phyloP scores from a whole-genome alignment of 35 echinoderm and acorn worm species.

The Chiridota heheva region DNA sequence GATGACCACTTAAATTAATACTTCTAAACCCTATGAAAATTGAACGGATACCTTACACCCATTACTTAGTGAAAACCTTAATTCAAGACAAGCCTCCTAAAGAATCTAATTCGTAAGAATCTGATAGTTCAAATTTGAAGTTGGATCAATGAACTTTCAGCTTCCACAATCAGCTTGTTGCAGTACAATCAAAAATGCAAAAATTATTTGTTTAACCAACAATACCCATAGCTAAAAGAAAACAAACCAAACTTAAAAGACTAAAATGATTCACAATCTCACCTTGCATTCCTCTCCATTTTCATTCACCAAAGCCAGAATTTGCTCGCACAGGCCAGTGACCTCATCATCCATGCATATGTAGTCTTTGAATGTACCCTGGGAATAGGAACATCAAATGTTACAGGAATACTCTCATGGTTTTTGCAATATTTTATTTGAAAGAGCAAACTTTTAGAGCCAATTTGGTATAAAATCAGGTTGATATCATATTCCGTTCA shows the following conservation, averaged over 20 bases:
- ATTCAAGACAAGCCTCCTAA: too few relatives aligned
- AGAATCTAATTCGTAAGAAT: too few relatives aligned
- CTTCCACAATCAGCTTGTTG: not conserved
- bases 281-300: constrained; percentile 97
- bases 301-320: constrained; percentile 73
- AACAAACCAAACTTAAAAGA: not conserved
- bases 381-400: not conserved
- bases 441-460: too few relatives aligned
- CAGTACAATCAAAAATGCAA: too few relatives aligned
- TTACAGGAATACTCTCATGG: too few relatives aligned
- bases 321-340: constrained; percentile 73
- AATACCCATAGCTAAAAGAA: not conserved
- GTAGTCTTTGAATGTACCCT: constrained; percentile 87
- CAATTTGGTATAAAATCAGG: too few relatives aligned
- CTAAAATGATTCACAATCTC: not conserved
- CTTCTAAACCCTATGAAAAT: too few relatives aligned
- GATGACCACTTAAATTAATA: too few relatives aligned
- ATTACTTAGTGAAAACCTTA: too few relatives aligned
- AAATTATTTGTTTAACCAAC: not conserved
- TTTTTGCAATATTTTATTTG: too few relatives aligned
- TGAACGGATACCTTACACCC: too few relatives aligned
- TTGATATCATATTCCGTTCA: too few relatives aligned
- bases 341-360: constrained; percentile 92
- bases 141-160: not conserved
- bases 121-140: not conserved